Percentiles rank a stretch among this genome's conserved stretches.
Evolutionary conservation across 2,797 vertebrate species (phyloP).

Genomic region (Esox masquinongy): DNA sequence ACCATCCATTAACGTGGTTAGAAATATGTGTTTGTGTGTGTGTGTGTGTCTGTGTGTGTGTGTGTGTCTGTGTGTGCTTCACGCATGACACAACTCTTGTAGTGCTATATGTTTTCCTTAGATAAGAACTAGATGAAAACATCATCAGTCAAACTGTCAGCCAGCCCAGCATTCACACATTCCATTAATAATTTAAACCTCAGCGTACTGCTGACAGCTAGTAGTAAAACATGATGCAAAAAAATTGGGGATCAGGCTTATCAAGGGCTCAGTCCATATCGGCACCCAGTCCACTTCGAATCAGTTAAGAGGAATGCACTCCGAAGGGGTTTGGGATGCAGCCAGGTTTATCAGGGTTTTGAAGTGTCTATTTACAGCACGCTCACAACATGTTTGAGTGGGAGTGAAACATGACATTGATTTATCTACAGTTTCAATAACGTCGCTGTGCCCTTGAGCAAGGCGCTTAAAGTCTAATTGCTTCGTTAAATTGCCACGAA

Average conservation of each 20-base stretch:
- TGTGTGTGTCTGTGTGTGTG: not conserved
- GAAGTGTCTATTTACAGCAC: not conserved
- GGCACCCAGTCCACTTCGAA: not conserved
- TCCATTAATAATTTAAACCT: not conserved
- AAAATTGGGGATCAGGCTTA: not conserved
- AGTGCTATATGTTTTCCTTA: not conserved
- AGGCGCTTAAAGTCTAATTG: no score
- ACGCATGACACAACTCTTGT: not conserved
- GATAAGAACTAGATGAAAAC: conserved; percentile 6
- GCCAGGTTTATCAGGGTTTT: not conserved
- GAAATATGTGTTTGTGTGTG: not conserved
- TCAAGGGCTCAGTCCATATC: not conserved
- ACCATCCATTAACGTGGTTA: not conserved
- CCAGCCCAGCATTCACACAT: not conserved
- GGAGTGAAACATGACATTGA: not conserved
- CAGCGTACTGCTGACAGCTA: not conserved
- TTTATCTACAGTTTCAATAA: not conserved
- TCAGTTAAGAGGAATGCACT: not conserved
- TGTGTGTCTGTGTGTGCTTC: not conserved
- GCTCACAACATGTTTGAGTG: not conserved
- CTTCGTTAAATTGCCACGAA: no score
- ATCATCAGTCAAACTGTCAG: not conserved
- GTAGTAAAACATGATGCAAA: not conserved
- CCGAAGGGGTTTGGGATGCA: not conserved
- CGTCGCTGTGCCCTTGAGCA: no score